Base-by-base conservation (phyloP, 2,797 vertebrate genomes). In the Poeciliopsis turneri region DNA sequence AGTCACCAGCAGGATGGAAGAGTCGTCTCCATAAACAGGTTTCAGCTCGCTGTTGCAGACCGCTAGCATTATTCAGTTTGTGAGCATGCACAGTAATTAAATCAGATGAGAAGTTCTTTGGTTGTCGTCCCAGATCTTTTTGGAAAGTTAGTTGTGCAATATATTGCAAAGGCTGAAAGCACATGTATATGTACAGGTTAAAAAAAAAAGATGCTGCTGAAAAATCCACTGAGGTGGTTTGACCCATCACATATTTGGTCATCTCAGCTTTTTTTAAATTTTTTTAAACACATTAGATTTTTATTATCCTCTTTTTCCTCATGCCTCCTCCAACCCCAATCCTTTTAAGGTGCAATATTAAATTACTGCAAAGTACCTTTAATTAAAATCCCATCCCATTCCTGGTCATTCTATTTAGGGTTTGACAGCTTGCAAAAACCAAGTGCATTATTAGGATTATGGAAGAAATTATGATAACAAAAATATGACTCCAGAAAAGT, bases 351-450 rank as follows among this genome's bases (percentile, higher is more conserved):
- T 80, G 30, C 36, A 78, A 73, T 55, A 28, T 43, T 74, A 72
- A 87, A 76, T 78, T 74, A 61, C 51, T 80, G 81, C 76, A 88
- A 46, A 47, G 39, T 69, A 73, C 77, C 77, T 86, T 86, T 77
- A 82, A 86, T 73, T 47, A 20, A 73, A 74, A 39, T 39, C 33
- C 13, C 2, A 4, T 49, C 43, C 6, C 23, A 73, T 71, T 9
- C 9, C 18, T 53, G 1, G 39, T 46, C 46, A 13, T 12, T 46
- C 4, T 45, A 4, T 43, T 45, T 45, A 45, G 70, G 49, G n/a
- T 41, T 28, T 64, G 53, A 33, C 28, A 33, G 30, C 74, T 77
- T 78, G 28, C 2, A 86, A 64, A 72, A 41, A 82, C 41, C 45
- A 70, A 49, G 23, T 75, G 39, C 5, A 15, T 1, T n/a, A 10